Evolutionary conservation across 1,140 invertebrate species (phyloP).

Genomic region (Drosophila pectinifera): DNA sequence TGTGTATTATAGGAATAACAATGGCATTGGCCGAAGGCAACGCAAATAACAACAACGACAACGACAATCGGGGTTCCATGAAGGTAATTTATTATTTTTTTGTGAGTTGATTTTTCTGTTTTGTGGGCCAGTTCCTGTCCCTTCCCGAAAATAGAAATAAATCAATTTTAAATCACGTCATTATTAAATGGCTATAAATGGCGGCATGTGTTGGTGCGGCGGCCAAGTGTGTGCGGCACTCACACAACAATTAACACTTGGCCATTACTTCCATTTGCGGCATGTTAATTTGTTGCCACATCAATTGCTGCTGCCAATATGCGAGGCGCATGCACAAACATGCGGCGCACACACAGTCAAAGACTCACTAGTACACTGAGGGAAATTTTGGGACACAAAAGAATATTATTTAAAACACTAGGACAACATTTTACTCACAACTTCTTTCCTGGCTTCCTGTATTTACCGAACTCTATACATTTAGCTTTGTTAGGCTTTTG

Average conservation of each 20-base stretch:
- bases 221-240: slow-evolving; percentile 36
- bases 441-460: no score
- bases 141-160: slow-evolving; percentile 44
- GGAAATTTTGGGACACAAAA: not conserved
- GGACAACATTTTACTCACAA: no score
- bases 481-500: no score
- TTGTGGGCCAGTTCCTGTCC: slow-evolving; percentile 44
- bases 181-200: slow-evolving; percentile 62
- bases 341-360: slow-evolving; percentile 19
- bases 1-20: slow-evolving; percentile 45
- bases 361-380: slow-evolving; percentile 1
- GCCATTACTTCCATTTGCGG: slow-evolving; percentile 82
- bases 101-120: slow-evolving; percentile 46
- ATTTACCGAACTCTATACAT: no score
- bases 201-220: slow-evolving; percentile 11
- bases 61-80: slow-evolving; percentile 24
- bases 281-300: slow-evolving; percentile 84
- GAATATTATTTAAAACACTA: no score
- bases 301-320: slow-evolving; percentile 81
- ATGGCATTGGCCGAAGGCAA: slow-evolving; percentile 33
- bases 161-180: slow-evolving; percentile 73
- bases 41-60: slow-evolving; percentile 55
- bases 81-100: slow-evolving; percentile 74
- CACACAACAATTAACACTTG: slow-evolving; percentile 82
- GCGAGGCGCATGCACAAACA: slow-evolving; percentile 60